Conservation (phyloP, 2,797 vertebrate genomes). For the Picus viridis region DNA sequence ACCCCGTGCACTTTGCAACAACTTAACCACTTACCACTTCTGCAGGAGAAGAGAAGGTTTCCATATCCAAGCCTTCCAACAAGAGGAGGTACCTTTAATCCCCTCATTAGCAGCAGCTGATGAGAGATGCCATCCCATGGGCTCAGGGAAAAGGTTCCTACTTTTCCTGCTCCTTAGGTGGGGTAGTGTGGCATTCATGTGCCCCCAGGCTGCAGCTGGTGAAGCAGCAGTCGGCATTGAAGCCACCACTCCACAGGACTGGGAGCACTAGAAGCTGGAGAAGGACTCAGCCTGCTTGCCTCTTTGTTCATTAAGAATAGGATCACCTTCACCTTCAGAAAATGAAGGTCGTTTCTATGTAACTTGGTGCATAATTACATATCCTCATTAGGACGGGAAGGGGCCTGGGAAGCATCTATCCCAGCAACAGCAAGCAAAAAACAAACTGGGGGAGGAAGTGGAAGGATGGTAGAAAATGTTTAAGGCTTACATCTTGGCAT, state of each 20-base stretch:
- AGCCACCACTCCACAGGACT: not conserved
- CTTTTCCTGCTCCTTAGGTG: not conserved
- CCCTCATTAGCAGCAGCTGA: not conserved
- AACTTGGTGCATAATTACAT: not conserved
- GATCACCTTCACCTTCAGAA: constrained; percentile 14
- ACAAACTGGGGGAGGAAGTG: not conserved
- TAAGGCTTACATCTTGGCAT: not conserved
- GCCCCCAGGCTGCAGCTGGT: not conserved
- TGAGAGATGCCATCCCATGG: not conserved
- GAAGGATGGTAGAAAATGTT: not conserved
- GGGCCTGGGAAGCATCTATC: not conserved
- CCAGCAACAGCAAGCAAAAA: not conserved
- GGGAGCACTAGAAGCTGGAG: not conserved
- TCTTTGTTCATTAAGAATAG: not conserved
- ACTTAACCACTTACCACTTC: not conserved
- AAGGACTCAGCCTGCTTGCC: not conserved
- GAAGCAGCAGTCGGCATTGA: not conserved
- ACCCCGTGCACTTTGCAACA: not conserved
- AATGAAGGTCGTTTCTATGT: not conserved
- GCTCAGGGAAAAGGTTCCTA: not conserved
- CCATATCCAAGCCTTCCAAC: not conserved
- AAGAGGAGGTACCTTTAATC: not conserved
- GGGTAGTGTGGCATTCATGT: not conserved
- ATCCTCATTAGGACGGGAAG: not conserved
- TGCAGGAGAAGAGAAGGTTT: not conserved